Percentiles rank a stretch among this genome's conserved stretches.
Evolutionary conservation across 2,888 invertebrate genomes (phyloP).

Genomic region (Scelioninae gen. 1): DNA sequence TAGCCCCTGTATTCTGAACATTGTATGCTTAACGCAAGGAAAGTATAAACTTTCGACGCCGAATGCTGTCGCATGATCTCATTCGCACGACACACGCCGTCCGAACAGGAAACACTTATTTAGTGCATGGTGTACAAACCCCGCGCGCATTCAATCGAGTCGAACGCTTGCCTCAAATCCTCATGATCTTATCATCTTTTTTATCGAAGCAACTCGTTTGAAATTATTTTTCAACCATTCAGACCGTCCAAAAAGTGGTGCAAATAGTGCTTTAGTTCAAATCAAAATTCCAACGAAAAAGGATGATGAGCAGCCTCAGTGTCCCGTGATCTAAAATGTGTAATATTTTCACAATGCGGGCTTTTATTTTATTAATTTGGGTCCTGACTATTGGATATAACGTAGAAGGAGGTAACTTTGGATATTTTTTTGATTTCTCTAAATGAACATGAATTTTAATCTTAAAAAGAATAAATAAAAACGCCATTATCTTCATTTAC

Average conservation of each 20-base stretch:
- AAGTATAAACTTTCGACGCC: conserved; percentile 74
- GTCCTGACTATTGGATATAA: no score
- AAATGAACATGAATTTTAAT: no score
- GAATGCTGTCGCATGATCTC: conserved; percentile 69
- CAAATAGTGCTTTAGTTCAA: background rate
- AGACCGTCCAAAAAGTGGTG: background rate
- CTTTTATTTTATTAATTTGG: conserved; percentile 18
- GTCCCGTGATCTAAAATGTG: conserved; percentile 27
- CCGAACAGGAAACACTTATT: conserved; percentile 82
- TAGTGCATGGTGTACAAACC: conserved; percentile 74
- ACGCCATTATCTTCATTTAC: no score
- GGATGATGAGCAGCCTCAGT: conserved; percentile 37
- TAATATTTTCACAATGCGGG: conserved; percentile 31
- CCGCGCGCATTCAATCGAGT: conserved; percentile 74
- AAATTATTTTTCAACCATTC: background rate
- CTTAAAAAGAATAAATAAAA: no score
- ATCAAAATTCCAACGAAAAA: background rate
- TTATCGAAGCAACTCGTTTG: conserved; percentile 31
- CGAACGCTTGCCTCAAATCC: conserved; percentile 47
- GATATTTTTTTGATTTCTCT: no score
- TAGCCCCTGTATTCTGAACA: conserved; percentile 68
- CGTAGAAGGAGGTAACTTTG: no score
- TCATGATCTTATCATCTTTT: conserved; percentile 67
- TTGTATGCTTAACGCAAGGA: conserved; percentile 73
- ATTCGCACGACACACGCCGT: conserved; percentile 77